phyloP scores from a whole-genome alignment of 2,888 invertebrate genomes.

The Drosophila recens region DNA sequence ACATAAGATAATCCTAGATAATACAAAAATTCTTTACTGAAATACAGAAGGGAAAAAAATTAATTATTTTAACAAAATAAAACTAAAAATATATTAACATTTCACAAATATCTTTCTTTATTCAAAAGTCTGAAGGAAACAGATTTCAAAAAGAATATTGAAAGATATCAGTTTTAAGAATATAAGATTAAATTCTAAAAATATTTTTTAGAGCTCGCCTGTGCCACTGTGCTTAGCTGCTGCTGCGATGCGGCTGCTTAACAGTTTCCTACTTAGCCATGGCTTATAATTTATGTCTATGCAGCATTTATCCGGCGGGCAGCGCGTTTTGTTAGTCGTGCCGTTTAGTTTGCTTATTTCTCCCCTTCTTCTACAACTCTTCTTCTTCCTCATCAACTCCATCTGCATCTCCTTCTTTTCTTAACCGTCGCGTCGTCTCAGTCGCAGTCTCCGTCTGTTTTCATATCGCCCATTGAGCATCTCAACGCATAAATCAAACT shows the following conservation, averaged over 20 bases:
- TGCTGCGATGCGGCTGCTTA: conserved; percentile 48
- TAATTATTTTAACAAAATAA: too few relatives aligned
- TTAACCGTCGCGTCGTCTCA: conserved; percentile 1
- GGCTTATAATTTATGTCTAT: conserved; percentile 77
- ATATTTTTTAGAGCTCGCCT: background rate
- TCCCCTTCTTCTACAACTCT: conserved; percentile 29
- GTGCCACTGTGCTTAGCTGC: conserved; percentile 54
- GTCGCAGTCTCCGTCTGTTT: conserved; percentile 9
- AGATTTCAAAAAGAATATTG: background rate
- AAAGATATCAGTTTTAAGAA: background rate
- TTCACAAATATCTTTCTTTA: background rate
- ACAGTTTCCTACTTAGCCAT: conserved; percentile 74
- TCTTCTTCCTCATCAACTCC: background rate
- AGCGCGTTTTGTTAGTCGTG: conserved; percentile 73
- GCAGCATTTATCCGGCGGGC: conserved; percentile 54
- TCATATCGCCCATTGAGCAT: conserved; percentile 72
- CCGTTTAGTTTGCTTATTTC: conserved; percentile 61
- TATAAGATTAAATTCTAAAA: background rate
- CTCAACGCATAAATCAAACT: conserved; percentile 80
- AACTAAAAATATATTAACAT: too few relatives aligned
- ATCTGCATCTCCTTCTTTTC: conserved; percentile 3
- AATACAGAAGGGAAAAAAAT: too few relatives aligned
- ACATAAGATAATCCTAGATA: background rate
- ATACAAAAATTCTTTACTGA: too few relatives aligned
- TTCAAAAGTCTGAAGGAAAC: background rate